Base-by-base conservation (phyloP, 2,797 vertebrate species). In the Falco columbarius region DNA sequence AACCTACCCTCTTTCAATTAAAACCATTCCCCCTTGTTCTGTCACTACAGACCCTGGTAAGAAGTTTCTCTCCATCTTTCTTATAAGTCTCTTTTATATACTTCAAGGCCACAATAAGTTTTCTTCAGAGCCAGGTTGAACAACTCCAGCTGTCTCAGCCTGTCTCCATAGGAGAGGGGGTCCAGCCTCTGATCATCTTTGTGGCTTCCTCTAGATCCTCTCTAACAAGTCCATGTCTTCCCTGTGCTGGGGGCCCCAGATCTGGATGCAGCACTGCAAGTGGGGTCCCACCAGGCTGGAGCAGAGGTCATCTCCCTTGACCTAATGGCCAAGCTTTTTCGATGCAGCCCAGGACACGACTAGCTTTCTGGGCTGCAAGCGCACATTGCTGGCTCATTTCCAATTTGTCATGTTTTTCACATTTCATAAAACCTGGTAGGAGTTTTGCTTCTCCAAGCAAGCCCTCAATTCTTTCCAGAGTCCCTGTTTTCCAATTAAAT, bases 281-380 rank as follows among this genome's bases (percentile, higher is more conserved):
- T 30, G 44, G 27, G 23, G 4, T 66, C 34, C 63, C 44, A 21
- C 1, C 0, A 32, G 21, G 27, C 8, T 0, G 0, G 56, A 42
- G 30, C 0, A 21, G 11, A 30, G 10, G 15, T 62, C 42, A 1
- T 2, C 40, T 71, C 36, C 42, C 22, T 52, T 2, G 0, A 10
- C 12, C 22, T 59, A n/a, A 8, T 59, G 36, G 19, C 3, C n/a
- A 46, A 0, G 3, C 29, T 2, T 1, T 29, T 38, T 4, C 29
- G 2, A 14, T 74, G 24, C 11, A 73, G 13, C 44, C 27, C 52
- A 40, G 9, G 23, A 6, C 29, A 27, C 0, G 0, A 1, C 7
- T 62, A 30, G 18, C 42, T 44, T 44, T 44, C 42, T 44, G 42
- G 42, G 42, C 42, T 18, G 42, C 17, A 18, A 44, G 42, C 0